Base-by-base conservation (phyloP, 1,140 invertebrate genomes). In the Melanaphis sacchari region DNA sequence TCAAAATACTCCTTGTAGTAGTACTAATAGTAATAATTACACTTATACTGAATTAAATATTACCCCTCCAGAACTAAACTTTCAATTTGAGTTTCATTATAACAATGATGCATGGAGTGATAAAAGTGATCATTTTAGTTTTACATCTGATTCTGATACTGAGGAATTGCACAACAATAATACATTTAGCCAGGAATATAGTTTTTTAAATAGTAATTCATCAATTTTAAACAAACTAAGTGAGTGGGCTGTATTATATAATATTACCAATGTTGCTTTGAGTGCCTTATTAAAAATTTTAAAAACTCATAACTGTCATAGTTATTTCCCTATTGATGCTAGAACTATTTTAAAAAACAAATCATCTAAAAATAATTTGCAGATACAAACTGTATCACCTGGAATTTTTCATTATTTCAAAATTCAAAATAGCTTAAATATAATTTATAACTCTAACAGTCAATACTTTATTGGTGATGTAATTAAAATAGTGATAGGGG, bases 291-390 rank as follows among this genome's bases (percentile, higher is more conserved):
- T 85, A 26, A 85, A 36, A 24, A 85, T 85, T 43, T 85, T 85
- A 18, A 85, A 85, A 85, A 43, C n/a, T 31, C 84, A 85, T 26
- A 85, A 31, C n/a, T 85, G 84, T 43, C 84, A 85, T 85, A 85
- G 41, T 85, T 85, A 43, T 85, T 85, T 85, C 9, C 84, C 24
- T 85, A 31, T 43, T 43, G 41, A 85, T 46, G 40, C 84, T 18
- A 41, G 84, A 85, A 85, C 18, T 52, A 21, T 52, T 52, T 52
- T 52, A 52, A 52, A 41, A 24, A 43, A 31, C 46, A 84, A 84
- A 84, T 84, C 81, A 85, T 46, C 8, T 43, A 43, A 40, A 46
- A 46, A 46, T 31, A 38, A 85, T 43, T 46, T 85, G 8, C 8
- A 46, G 24, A 9, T 85, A 43, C 84, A 85, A 26, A 43, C 84